These are phyloP conservation scores for Pollachius pollachius DNA, from an alignment of 2,113 vertebrate species.

Conservation along the genomic window DNA sequence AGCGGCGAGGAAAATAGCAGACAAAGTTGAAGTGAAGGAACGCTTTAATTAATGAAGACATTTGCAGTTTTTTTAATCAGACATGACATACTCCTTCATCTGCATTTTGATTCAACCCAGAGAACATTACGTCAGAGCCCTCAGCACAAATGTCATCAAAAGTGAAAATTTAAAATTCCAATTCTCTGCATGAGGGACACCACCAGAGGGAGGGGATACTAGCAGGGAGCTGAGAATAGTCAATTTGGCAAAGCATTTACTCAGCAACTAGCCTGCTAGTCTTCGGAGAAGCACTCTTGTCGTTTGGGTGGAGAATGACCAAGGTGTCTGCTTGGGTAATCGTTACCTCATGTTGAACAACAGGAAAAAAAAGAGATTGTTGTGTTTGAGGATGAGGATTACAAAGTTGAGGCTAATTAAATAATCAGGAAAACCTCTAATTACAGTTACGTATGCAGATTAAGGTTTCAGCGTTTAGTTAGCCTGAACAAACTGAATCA, in stretches of 20 bases:
- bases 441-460: too few species aligned
- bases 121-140: constrained; percentile 47
- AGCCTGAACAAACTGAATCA: too few species aligned
- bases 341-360: not conserved
- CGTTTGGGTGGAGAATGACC: constrained; percentile 27
- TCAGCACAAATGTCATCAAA: constrained; percentile 57
- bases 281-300: constrained; percentile 36
- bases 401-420: not conserved
- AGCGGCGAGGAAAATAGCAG: constrained; percentile 11
- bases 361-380: not conserved
- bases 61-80: constrained; percentile 56
- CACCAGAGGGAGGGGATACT: constrained; percentile 34
- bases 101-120: constrained; percentile 57
- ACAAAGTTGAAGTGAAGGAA: constrained; percentile 20
- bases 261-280: constrained; percentile 32
- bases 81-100: constrained; percentile 46
- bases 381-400: not conserved
- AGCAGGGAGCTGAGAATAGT: constrained; percentile 28
- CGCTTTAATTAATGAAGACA: constrained; percentile 46
- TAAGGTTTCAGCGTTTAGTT: too few species aligned
- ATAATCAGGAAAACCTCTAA: not conserved
- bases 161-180: constrained; percentile 50
- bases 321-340: constrained; percentile 34
- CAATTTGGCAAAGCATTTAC: constrained; percentile 40
- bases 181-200: constrained; percentile 46